These are phyloP conservation scores for Caenorhabditis elegans DNA, from an alignment of 1,140 invertebrate genomes.

Conservation along the genomic window WBcel235 BX284605.5:13997001-13997500, in stretches of 20 bases:
- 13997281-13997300: no score
- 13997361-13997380: no score
- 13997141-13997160: background rate
- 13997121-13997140: background rate
- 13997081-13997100: conserved; percentile 20
- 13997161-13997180: no score
- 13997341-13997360: no score
- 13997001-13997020: conserved; percentile 33
- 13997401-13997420: background rate
- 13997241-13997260: no score
- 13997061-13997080: conserved; percentile 5
- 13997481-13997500: conserved; percentile 7
- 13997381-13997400: background rate
- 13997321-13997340: no score
- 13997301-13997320: no score
- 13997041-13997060: conserved; percentile 42
- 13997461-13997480: conserved; percentile 20
- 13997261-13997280: no score
- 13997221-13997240: no score
- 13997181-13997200: no score
- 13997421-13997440: background rate
- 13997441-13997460: background rate
- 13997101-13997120: background rate
- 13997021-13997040: conserved; percentile 38
- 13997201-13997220: no score